A percentile compares a stretch with the other conserved stretches of the same genome.
Conservation (phyloP, 2,113 vertebrate genomes). For the Psephotus haematonotus region DNA sequence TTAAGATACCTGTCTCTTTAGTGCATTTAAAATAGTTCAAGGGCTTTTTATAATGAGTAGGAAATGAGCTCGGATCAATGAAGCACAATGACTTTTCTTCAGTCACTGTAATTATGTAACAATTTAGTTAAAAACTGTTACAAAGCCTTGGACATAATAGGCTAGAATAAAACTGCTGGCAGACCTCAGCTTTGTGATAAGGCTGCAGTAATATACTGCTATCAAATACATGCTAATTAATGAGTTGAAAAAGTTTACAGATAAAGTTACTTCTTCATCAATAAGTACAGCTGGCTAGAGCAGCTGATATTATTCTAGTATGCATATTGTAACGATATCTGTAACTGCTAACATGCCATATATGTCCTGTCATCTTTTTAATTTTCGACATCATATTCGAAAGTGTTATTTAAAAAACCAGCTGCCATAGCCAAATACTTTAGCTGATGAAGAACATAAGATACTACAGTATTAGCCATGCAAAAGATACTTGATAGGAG, state of each 20-base stretch:
- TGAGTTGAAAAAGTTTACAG: neutral
- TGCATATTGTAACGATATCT: neutral
- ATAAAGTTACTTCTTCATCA: neutral
- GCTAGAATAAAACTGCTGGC: neutral
- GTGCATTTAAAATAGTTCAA: constrained; percentile 16
- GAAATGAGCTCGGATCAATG: neutral
- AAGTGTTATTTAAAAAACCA: constrained; percentile 65
- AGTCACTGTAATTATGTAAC: neutral
- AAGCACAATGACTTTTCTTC: neutral
- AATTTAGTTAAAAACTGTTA: neutral
- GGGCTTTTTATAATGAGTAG: constrained; percentile 2
- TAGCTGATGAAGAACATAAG: constrained; percentile 67
- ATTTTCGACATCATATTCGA: constrained; percentile 53
- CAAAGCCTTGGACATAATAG: neutral
- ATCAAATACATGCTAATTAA: neutral
- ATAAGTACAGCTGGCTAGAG: neutral
- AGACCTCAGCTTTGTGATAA: neutral
- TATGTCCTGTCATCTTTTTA: constrained; percentile 45
- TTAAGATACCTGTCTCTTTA: constrained; percentile 45
- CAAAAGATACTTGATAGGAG: constrained; percentile 71
- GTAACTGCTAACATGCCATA: constrained; percentile 9
- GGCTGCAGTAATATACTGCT: neutral
- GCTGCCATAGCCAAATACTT: constrained; percentile 65
- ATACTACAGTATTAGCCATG: constrained; percentile 63
- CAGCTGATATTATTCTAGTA: neutral